Percentiles rank a stretch among this genome's conserved stretches.
phyloP scores from a whole-genome alignment of 2,888 invertebrate species.

The Standfussiana lucernea region DNA sequence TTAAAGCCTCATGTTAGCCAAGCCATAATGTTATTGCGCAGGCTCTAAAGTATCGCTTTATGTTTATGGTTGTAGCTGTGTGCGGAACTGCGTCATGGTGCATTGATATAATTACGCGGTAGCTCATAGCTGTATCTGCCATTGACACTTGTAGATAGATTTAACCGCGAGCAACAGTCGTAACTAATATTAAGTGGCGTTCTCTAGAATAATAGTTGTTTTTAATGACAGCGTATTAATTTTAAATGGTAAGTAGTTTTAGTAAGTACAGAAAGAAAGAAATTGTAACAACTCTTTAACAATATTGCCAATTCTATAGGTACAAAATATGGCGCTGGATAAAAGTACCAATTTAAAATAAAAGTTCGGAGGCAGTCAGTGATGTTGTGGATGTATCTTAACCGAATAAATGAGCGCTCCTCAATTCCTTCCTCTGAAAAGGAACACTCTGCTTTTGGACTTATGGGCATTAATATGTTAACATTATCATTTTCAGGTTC shows the following conservation, averaged over 20 bases:
- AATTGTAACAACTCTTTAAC: background rate
- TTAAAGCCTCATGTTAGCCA: background rate
- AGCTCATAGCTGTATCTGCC: background rate
- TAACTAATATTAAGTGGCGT: background rate
- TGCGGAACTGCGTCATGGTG: background rate
- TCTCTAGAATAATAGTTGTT: background rate
- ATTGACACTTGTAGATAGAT: background rate
- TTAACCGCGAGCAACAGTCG: background rate
- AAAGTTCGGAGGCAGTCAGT: background rate
- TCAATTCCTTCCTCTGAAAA: background rate
- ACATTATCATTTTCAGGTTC: conserved; percentile 89
- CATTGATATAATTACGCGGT: background rate
- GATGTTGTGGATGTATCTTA: background rate
- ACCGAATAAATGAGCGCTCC: background rate
- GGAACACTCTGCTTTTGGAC: background rate
- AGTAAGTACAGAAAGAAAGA: too few species aligned
- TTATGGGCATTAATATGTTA: background rate
- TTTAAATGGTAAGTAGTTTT: background rate
- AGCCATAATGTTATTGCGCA: background rate
- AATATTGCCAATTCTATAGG: background rate
- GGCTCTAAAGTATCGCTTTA: background rate
- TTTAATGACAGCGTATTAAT: background rate
- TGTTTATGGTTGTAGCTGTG: background rate
- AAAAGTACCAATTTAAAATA: background rate
- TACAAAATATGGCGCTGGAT: background rate